These are phyloP conservation scores for Meriones psammophilus DNA, from an alignment of 2,797 vertebrate genomes.

Conservation along the genomic window DNA sequence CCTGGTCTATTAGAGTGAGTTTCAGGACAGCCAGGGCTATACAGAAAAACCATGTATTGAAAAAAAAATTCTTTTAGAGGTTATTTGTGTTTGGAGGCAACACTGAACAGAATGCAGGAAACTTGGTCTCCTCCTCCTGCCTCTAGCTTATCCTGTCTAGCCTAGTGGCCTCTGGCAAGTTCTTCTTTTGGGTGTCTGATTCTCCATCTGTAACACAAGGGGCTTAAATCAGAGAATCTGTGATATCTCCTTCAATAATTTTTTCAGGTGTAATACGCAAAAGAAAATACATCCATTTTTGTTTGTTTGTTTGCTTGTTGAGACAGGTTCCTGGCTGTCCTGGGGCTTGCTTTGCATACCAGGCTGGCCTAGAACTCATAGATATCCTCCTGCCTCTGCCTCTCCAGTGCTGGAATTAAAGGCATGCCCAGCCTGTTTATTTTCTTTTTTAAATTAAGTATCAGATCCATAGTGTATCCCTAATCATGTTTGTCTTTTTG, in stretches of 20 bases:
- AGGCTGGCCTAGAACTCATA: not conserved
- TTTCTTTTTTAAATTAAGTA: not conserved
- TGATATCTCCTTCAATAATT: not conserved
- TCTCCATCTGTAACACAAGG: not conserved
- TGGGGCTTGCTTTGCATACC: not conserved
- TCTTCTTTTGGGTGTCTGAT: not conserved
- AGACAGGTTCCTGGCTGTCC: not conserved
- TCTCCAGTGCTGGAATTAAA: not conserved
- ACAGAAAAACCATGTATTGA: not conserved
- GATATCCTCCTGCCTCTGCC: not conserved
- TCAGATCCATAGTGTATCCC: not conserved
- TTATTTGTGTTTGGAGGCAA: conserved; percentile 39
- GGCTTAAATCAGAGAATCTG: not conserved
- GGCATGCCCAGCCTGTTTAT: not conserved
- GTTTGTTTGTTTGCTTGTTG: not conserved
- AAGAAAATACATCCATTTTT: not conserved
- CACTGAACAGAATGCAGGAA: not conserved
- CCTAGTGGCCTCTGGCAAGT: not conserved
- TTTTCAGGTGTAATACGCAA: not conserved
- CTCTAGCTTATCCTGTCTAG: not conserved
- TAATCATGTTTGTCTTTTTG: not conserved
- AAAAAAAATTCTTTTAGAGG: not conserved
- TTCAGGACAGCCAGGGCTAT: not conserved
- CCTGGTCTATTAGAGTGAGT: not conserved
- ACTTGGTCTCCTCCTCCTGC: not conserved